phyloP scores from a whole-genome alignment of 1,140 invertebrate genomes.

The Drosophila melanogaster region DNA sequence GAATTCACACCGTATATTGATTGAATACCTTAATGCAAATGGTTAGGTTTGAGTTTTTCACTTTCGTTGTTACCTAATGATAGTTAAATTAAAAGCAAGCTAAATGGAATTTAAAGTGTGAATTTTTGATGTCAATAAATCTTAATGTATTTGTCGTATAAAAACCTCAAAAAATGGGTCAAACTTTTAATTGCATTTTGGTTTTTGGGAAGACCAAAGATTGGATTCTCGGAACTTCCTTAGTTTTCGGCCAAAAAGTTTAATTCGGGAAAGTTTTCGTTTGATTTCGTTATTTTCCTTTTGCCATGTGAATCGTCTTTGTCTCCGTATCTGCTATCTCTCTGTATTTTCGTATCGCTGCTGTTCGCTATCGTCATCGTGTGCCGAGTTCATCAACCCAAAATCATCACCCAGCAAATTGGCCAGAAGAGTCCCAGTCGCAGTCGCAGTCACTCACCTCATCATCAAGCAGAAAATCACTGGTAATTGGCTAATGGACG shows the following conservation, averaged over 20 bases:
- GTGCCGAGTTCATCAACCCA: constrained; percentile 59
- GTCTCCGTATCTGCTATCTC: constrained; percentile 34
- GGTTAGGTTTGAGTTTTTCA: constrained; percentile 17
- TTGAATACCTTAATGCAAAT: constrained; percentile 3
- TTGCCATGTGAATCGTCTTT: constrained; percentile 35
- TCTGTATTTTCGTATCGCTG: constrained; percentile 36
- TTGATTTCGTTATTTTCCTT: constrained; percentile 41
- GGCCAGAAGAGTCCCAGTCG: constrained; percentile 46
- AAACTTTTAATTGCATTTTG: constrained; percentile 28
- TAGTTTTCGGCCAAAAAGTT: constrained; percentile 16
- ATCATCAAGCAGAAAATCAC: constrained; percentile 71
- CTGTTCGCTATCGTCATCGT: constrained; percentile 33
- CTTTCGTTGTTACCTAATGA: constrained; percentile 39
- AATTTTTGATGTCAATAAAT: constrained; percentile 81
- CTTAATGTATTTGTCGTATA: constrained; percentile 74
- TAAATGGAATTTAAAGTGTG: constrained; percentile 66
- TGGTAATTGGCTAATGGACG: constrained; percentile 76
- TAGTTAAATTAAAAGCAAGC: constrained; percentile 52
- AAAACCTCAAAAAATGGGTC: constrained; percentile 7
- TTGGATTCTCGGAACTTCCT: constrained; percentile 4
- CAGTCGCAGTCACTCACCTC: constrained; percentile 39
- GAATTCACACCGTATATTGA: constrained; percentile 15
- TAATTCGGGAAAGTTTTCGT: constrained; percentile 25
- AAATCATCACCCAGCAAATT: constrained; percentile 62
- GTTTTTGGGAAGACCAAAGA: constrained; percentile 4